Conservation (phyloP, 2,888 invertebrate species). For the Sipunculus nudus region DNA sequence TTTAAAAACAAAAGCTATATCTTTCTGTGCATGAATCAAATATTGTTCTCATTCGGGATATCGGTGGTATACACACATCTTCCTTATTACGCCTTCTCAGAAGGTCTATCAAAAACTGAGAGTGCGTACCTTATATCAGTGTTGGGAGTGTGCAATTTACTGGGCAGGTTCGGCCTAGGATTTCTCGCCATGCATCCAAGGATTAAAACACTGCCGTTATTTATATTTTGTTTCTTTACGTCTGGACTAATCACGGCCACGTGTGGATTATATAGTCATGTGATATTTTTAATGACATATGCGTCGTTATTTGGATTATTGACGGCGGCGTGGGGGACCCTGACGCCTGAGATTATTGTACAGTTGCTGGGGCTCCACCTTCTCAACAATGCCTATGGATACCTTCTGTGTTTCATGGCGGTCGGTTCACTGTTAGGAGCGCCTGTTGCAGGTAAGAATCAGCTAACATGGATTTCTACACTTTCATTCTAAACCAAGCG, state of each 20-base stretch:
- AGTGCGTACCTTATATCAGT: conserved; percentile 43
- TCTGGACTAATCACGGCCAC: conserved; percentile 38
- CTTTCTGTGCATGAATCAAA: conserved; percentile 37
- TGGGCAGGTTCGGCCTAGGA: conserved; percentile 43
- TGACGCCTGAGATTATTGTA: conserved; percentile 39
- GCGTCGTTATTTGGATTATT: conserved; percentile 41
- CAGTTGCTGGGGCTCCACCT: conserved; percentile 39
- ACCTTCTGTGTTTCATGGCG: conserved; percentile 42
- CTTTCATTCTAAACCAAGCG: too few species aligned
- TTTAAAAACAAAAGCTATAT: conserved; percentile 3
- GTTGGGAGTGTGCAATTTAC: conserved; percentile 44
- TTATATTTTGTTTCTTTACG: conserved; percentile 29
- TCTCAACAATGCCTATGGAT: conserved; percentile 47
- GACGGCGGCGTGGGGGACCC: conserved; percentile 44
- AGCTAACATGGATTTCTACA: too few species aligned
- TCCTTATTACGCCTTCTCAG: conserved; percentile 36
- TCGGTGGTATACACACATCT: conserved; percentile 47
- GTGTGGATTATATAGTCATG: conserved; percentile 30
- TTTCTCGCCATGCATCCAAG: conserved; percentile 31
- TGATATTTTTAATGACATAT: conserved; percentile 29
- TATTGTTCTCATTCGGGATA: conserved; percentile 46
- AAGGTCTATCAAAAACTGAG: conserved; percentile 33
- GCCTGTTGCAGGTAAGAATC: conserved; percentile 42
- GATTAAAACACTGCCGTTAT: conserved; percentile 4
- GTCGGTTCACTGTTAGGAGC: conserved; percentile 45